These are phyloP conservation scores for Drosophila pachea DNA, from an alignment of 1,140 invertebrate species.

Conservation along the genomic window DNA sequence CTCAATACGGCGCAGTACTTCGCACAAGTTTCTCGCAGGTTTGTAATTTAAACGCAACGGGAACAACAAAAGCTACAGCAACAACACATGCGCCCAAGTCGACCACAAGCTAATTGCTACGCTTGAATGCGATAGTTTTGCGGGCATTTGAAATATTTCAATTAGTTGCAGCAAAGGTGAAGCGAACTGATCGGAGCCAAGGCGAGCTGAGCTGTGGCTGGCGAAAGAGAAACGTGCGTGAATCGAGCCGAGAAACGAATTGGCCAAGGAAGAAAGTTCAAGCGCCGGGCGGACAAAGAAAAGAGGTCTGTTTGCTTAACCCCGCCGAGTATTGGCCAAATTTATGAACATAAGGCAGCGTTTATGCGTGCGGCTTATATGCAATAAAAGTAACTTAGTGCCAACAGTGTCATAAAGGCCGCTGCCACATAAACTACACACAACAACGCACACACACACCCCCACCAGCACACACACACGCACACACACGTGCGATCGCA, in stretches of 20 bases:
- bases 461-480: slow-evolving; percentile 4
- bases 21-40: slow-evolving; percentile 54
- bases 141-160: slow-evolving; percentile 70
- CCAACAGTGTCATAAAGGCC: slow-evolving; percentile 73
- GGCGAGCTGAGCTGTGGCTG: background rate
- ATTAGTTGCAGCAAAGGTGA: slow-evolving; percentile 48
- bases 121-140: slow-evolving; percentile 70
- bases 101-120: slow-evolving; percentile 73
- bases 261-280: slow-evolving; percentile 50
- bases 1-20: no score
- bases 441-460: slow-evolving; percentile 6
- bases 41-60: slow-evolving; percentile 61
- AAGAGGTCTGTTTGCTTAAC: slow-evolving; percentile 47
- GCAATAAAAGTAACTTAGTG: slow-evolving; percentile 77
- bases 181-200: background rate
- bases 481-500: background rate
- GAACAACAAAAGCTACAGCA: slow-evolving; percentile 15
- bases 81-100: slow-evolving; percentile 17
- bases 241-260: background rate
- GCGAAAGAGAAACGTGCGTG: slow-evolving; percentile 8
- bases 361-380: slow-evolving; percentile 76
- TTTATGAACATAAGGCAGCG: slow-evolving; percentile 75
- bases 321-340: slow-evolving; percentile 61
- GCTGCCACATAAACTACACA: slow-evolving; percentile 63
- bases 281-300: slow-evolving; percentile 3